Evolutionary conservation across 1,140 invertebrate genomes (phyloP), one percentile per base, ranked within the genome.

Genomic region (Venturia canescens): DNA sequence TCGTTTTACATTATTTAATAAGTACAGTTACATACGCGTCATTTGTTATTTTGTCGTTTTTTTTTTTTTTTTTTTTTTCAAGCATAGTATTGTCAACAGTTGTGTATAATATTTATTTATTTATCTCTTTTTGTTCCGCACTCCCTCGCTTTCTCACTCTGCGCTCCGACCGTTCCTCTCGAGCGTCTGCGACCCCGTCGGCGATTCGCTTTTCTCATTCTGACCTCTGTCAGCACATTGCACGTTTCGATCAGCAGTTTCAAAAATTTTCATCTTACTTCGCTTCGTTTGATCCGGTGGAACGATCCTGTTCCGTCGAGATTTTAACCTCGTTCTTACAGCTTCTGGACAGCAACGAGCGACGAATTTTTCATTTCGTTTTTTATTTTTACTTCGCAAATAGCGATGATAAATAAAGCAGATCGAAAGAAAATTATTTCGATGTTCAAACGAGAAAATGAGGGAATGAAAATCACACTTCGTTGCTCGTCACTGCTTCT

Each of bases 71-170:
- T 27, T 69, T 63, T 72, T 78, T 82, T 80, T 87, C 86, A 88
- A 89, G 87, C 86, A 86, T 88, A 89, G 85, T 89, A 89, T 89
- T 89, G 88, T 89, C 88, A 89, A 88, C 85, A 85, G 81, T 88
- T 89, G 87, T 89, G 83, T 89, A 88, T 86, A 84, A 86, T 72
- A 83, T 84, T 83, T 70, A 79, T 80, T 72, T 27, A 48, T 38
- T 79, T 82, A 70, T 34, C 78, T 53, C 63, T 83, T 80, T 76
- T 69, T 71, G 13, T 26, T 70, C 76, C n/a, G n/a, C n/a, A n/a
- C 38, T 44, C 38, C 13, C 7, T 44, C 7, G 7, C 3, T 44
- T 44, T 44, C 38, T 44, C n/a, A n/a, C n/a, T n/a, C n/a, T n/a
- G n/a, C n/a, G n/a, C n/a, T n/a, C 38, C 13, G 48, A 74, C 27